Evolutionary conservation across 2,113 vertebrate species (phyloP).

Genomic region (Silurus glanis): DNA sequence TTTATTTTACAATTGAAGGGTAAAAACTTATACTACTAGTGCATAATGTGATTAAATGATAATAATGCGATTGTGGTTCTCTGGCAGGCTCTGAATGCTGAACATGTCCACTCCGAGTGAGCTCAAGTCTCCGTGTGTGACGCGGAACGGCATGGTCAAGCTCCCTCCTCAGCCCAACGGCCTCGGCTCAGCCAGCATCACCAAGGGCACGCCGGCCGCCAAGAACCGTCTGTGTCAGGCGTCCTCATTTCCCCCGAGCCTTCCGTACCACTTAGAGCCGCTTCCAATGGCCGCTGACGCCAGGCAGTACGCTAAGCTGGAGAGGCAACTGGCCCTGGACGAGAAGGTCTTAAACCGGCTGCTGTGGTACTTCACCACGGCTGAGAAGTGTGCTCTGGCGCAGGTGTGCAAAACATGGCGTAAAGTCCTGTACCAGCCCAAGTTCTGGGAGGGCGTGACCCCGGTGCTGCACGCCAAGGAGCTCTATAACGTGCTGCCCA

Average conservation of each 20-base stretch:
- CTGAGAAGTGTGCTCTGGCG: conserved; percentile 91
- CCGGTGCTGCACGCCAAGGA: conserved; percentile 97
- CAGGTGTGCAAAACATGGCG: conserved; percentile 98
- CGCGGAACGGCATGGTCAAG: conserved; percentile 95
- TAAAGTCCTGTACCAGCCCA: conserved; percentile 95
- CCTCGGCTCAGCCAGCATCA: conserved; percentile 94
- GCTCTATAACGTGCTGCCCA: conserved; percentile 87
- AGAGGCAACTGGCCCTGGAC: conserved; percentile 86
- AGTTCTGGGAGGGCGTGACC: conserved; percentile 95
- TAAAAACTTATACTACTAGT: too few relatives aligned
- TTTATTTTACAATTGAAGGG: not conserved
- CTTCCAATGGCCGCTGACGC: conserved; percentile 78
- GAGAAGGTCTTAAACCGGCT: conserved; percentile 96
- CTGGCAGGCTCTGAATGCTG: conserved; percentile 72
- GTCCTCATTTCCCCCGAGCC: conserved; percentile 83
- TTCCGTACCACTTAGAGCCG: conserved; percentile 81
- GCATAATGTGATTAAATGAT: not conserved
- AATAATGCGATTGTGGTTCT: not conserved
- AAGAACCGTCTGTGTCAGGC: conserved; percentile 97
- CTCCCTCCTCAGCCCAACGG: conserved; percentile 91
- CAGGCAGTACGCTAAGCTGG: conserved; percentile 75
- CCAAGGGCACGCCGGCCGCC: conserved; percentile 95
- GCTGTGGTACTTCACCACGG: conserved; percentile 96
- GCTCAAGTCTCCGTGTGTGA: conserved; percentile 94
- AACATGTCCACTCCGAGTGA: conserved; percentile 82